Evolutionary conservation across 30 jellyfish, hydroid and myxozoan genomes (phyloP).

Genomic region (Sanderia malayensis): DNA sequence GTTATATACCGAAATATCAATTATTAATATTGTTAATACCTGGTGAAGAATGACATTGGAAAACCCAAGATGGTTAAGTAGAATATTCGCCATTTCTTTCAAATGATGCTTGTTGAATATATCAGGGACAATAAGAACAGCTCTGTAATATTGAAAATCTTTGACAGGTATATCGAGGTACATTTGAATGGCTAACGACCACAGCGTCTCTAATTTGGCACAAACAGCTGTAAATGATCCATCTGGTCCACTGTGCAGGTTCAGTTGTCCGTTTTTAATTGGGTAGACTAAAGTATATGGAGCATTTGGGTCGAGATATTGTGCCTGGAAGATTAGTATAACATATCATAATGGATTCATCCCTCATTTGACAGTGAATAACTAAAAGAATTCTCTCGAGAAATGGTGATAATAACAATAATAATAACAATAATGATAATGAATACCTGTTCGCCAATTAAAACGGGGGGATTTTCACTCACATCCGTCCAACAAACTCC

Average conservation of each 20-base stretch:
- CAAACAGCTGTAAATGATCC: constrained; percentile 85
- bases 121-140: constrained; percentile 90
- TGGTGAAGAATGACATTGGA: constrained; percentile 88
- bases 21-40: too few species aligned
- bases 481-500: constrained; percentile 95
- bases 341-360: too few species aligned
- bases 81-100: constrained; percentile 58
- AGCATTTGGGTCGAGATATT: constrained; percentile 86
- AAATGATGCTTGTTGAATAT: constrained; percentile 75
- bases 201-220: constrained; percentile 76
- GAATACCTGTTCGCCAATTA: constrained; percentile 96
- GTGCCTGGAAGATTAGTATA: constrained; percentile 89
- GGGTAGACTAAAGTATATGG: constrained; percentile 91
- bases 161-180: constrained; percentile 86
- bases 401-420: too few species aligned
- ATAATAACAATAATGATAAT: too few species aligned
- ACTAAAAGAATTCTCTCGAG: too few species aligned
- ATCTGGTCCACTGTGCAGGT: constrained; percentile 78
- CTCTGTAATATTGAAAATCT: constrained; percentile 84
- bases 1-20: too few species aligned
- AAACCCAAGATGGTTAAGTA: constrained; percentile 75
- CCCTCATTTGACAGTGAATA: too few species aligned
- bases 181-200: constrained; percentile 94
- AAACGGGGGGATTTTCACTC: constrained; percentile 57
- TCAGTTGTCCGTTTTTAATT: constrained; percentile 72